phyloP scores from a whole-genome alignment of 37 sponge, comb jelly and placozoan species.

The Halichondria panicea region DNA sequence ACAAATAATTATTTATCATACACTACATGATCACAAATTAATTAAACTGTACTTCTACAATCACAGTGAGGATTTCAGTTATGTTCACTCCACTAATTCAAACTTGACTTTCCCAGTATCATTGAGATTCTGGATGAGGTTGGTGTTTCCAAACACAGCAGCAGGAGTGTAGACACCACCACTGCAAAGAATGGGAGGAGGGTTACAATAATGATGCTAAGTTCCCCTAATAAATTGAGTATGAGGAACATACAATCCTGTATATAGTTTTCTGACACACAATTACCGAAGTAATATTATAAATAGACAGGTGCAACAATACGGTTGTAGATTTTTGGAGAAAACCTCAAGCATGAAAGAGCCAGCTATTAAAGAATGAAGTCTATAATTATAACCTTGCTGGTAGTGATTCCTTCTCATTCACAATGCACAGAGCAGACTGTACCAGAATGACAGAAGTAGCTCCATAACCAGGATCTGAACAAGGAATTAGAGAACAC shows the following conservation, averaged over 20 bases:
- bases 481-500: not conserved
- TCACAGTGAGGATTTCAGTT: no score
- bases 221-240: not conserved
- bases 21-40: no score
- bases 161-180: constrained; percentile 85
- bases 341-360: no score
- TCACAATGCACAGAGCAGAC: constrained; percentile 59
- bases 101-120: constrained; percentile 68
- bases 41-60: no score
- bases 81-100: constrained; percentile 49
- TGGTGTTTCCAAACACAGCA: constrained; percentile 66
- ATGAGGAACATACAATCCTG: not conserved
- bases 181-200: constrained; percentile 24
- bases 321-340: no score
- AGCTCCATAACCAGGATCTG: constrained; percentile 77
- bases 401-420: constrained; percentile 54
- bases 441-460: constrained; percentile 75
- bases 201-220: not conserved
- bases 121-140: constrained; percentile 63
- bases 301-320: not conserved
- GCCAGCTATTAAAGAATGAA: no score
- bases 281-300: not conserved
- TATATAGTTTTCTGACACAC: not conserved
- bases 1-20: no score
- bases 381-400: constrained; percentile 34